Evolutionary conservation across 2,113 vertebrate species (phyloP).

Genomic region (Anser brachyrhynchus): DNA sequence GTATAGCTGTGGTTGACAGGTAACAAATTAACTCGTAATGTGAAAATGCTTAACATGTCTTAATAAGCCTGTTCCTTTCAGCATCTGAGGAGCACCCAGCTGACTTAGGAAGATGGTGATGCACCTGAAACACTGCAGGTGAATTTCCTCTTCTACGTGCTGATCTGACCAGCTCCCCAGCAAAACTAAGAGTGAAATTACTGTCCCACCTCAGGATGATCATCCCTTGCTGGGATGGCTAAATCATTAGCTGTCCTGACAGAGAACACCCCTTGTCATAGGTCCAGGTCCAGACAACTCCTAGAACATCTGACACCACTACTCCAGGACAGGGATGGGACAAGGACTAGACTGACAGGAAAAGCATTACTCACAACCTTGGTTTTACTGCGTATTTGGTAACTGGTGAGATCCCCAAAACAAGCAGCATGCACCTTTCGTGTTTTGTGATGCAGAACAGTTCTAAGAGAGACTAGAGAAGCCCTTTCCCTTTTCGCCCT

Average conservation of each 20-base stretch:
- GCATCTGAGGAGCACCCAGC: not conserved
- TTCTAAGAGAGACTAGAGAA: not conserved
- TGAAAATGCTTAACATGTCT: not conserved
- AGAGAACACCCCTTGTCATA: not conserved
- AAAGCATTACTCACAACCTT: not conserved
- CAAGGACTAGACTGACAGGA: not conserved
- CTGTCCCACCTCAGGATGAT: not conserved
- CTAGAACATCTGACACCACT: not conserved
- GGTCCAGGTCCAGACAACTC: not conserved
- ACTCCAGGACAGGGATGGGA: not conserved
- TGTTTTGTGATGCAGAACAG: not conserved
- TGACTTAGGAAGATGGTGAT: not conserved
- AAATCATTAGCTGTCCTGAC: not conserved
- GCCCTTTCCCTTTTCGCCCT: not conserved
- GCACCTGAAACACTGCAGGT: not conserved
- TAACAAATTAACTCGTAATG: not conserved
- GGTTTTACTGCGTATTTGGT: not conserved
- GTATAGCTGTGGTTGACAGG: not conserved
- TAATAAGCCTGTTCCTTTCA: not conserved
- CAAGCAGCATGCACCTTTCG: not conserved
- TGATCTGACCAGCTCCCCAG: not conserved
- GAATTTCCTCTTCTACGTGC: not conserved
- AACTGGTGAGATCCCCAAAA: not conserved
- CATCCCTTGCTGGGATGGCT: not conserved
- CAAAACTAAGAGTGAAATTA: not conserved